These are phyloP conservation scores for Argyresthia albistria DNA, from an alignment of 2,888 invertebrate species.

Conservation along the genomic window DNA sequence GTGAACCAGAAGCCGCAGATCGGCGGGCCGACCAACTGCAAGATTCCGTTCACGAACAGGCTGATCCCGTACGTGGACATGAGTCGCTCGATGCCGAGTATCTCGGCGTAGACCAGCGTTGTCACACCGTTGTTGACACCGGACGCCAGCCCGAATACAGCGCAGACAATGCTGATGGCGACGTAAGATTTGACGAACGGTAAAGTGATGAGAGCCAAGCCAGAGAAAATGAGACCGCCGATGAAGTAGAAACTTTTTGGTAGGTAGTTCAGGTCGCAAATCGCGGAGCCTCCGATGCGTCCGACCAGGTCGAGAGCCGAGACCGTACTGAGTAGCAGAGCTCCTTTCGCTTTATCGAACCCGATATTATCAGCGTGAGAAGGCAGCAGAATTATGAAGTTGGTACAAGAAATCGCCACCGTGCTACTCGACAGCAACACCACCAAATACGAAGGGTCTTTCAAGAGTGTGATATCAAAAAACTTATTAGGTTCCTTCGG, in stretches of 20 bases:
- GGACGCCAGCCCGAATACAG: conserved; percentile 84
- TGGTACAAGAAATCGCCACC: conserved; percentile 89
- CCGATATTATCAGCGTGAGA: conserved; percentile 80
- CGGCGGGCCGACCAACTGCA: conserved; percentile 87
- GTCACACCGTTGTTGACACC: conserved; percentile 90
- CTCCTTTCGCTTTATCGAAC: conserved; percentile 80
- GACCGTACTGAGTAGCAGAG: conserved; percentile 83
- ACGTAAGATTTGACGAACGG: conserved; percentile 78
- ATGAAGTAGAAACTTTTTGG: conserved; percentile 88
- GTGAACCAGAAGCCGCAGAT: conserved; percentile 83
- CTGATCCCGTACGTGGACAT: conserved; percentile 91
- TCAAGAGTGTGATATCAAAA: conserved; percentile 80
- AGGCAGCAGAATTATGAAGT: conserved; percentile 88
- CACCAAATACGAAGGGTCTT: conserved; percentile 84
- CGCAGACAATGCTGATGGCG: conserved; percentile 78
- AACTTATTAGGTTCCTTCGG: conserved; percentile 70
- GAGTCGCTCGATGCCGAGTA: conserved; percentile 85
- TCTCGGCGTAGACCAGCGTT: conserved; percentile 89
- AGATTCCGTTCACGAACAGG: conserved; percentile 85
- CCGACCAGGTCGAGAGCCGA: conserved; percentile 87
- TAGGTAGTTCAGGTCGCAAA: conserved; percentile 83
- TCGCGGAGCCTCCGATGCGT: conserved; percentile 86
- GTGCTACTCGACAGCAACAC: conserved; percentile 88
- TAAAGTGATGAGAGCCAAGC: conserved; percentile 79
- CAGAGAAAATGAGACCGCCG: conserved; percentile 83